Conservation (phyloP, 2,113 vertebrate species). For the Corythornis madagascariensis region DNA sequence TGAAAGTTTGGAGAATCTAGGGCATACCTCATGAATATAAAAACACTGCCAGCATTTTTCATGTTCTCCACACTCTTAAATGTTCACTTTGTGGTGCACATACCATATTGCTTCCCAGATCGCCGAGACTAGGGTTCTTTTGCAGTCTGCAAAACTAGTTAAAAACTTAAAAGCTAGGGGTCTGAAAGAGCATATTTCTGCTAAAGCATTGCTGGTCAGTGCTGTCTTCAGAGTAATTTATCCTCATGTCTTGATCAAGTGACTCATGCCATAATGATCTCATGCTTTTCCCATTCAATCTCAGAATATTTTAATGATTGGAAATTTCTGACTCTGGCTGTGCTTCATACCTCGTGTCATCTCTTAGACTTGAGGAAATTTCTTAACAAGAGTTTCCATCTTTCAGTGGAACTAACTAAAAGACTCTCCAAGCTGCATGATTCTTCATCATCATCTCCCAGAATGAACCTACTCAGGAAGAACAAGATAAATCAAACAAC, state of each 20-base stretch:
- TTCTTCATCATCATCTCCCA: neutral
- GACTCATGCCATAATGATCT: neutral
- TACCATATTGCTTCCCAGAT: neutral
- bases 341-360: neutral
- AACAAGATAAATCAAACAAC: constrained; percentile 23
- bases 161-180: neutral
- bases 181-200: neutral
- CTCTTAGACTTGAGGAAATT: neutral
- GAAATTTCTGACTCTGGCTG: neutral
- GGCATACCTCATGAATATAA: neutral
- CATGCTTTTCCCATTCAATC: neutral
- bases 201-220: neutral
- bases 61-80: neutral
- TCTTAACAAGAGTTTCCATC: neutral
- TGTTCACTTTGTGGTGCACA: neutral
- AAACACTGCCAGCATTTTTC: neutral
- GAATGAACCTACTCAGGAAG: neutral
- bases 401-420: neutral
- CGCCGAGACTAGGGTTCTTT: neutral
- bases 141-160: neutral
- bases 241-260: neutral
- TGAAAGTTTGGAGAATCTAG: neutral
- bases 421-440: neutral
- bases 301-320: neutral
- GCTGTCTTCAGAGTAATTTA: neutral